Conservation (phyloP, 2,113 vertebrate species). For the Phoxinus phoxinus region DNA sequence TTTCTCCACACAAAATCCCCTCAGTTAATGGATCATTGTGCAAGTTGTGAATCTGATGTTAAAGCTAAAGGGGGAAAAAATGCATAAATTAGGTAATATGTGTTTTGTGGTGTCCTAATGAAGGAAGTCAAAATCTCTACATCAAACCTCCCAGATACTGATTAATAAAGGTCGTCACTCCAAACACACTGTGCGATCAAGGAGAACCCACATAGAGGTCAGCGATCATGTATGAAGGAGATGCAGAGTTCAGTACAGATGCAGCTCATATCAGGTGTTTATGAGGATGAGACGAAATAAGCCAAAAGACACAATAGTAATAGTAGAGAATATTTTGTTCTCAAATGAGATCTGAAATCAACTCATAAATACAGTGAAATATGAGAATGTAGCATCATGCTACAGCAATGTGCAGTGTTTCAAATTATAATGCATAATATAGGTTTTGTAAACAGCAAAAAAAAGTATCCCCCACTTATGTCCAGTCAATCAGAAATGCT, state of each 20-base stretch:
- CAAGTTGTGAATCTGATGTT: not conserved
- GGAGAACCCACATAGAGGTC: not conserved
- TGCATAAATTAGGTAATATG: not conserved
- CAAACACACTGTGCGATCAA: not conserved
- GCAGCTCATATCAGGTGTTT: not conserved
- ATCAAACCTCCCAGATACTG: not conserved
- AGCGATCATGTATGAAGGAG: constrained; percentile 8
- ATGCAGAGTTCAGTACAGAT: not conserved
- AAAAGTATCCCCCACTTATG: too few species aligned
- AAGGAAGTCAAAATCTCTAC: not conserved
- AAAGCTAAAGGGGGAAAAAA: not conserved
- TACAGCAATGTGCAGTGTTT: not conserved
- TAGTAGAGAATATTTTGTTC: not conserved
- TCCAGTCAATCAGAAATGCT: not conserved
- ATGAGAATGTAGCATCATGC: not conserved
- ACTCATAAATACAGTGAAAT: not conserved
- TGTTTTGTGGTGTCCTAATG: not conserved
- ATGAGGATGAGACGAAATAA: not conserved
- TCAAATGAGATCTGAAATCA: not conserved
- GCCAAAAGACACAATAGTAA: not conserved
- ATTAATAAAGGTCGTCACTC: constrained; percentile 13
- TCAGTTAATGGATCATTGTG: constrained; percentile 18
- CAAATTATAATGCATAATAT: not conserved
- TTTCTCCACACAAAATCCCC: constrained; percentile 10
- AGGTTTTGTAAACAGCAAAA: not conserved